Evolutionary conservation across 1,140 invertebrate genomes (phyloP).

Genomic region (Battus philenor): DNA sequence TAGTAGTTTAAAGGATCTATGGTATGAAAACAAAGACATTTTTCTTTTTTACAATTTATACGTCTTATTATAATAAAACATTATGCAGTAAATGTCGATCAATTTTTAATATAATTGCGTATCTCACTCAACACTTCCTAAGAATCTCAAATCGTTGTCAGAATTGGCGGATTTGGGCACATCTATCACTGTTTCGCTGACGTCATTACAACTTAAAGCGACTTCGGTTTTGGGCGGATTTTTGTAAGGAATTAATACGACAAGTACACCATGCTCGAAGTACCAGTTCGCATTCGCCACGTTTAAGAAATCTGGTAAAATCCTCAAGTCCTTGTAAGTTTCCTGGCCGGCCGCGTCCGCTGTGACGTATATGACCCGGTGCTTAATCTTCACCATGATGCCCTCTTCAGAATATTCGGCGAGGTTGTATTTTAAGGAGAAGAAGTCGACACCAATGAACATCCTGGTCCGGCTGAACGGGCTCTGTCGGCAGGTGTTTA

Average conservation of each 20-base stretch:
- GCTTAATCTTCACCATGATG: slow-evolving; percentile 4
- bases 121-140: too few species aligned
- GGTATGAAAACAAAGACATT: too few species aligned
- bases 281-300: background rate
- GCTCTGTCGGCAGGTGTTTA: background rate
- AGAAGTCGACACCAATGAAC: background rate
- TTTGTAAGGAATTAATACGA: slow-evolving; percentile 2
- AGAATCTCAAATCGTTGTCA: background rate
- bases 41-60: too few species aligned
- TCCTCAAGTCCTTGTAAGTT: slow-evolving; percentile 1
- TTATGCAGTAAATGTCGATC: too few species aligned
- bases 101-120: too few species aligned
- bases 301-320: slow-evolving; percentile 1
- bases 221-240: slow-evolving; percentile 6
- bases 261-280: slow-evolving; percentile 1
- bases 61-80: too few species aligned
- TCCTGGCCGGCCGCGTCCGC: background rate
- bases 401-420: background rate
- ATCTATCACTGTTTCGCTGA: background rate
- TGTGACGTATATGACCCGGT: background rate
- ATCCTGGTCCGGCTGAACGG: background rate
- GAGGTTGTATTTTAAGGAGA: slow-evolving; percentile 1
- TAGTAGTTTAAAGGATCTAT: too few species aligned
- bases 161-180: background rate
- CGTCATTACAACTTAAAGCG: background rate